Evolutionary conservation across 2,113 vertebrate genomes (phyloP), one percentile per base, ranked within the genome.

Genomic region (Proterorhinus semilunaris): DNA sequence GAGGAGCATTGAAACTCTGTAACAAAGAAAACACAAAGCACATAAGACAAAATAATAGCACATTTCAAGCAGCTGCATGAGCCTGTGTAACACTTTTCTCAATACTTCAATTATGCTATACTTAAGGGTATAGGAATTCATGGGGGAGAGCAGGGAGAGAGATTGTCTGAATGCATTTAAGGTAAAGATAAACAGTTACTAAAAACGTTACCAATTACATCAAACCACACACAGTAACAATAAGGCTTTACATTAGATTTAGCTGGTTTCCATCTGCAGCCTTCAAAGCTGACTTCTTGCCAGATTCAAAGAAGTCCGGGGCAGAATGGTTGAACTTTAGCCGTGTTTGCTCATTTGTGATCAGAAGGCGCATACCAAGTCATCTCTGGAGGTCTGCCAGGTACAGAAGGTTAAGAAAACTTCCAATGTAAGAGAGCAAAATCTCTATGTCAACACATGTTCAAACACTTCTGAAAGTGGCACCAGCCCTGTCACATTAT

Each of bases 1-100:
- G 92, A 93, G 94, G 93, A 91, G 93, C 95, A 95, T 95, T 94
- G 95, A 93, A 89, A 93, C 89, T 92, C 95, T 96, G 93, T 54
- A 73, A 89, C 78, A 83, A 86, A 82, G 83, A 73, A 87, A 54
- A 82, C 55, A 52, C 36, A 3, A 4, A 12, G 16, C 52, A 11
- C n/a, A 45, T 46, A 10, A 48, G 45, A 48, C 0, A 13, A 42
- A 42, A 10, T 58, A 13, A 42, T 36, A 4, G 27, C 27, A 16
- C 27, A 10, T 21, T 6, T 57, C 17, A 16, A 54, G 17, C 9
- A 21, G 6, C 16, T 54, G 4, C 6, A 55, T 55, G 53, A 6
- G 6, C 16, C 11, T 17, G 17, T 53, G 27, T 36, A 36, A 36
- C 27, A 36, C 49, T 12, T 1, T 13, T 50, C 15, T 12, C 3